Evolutionary conservation across 2,113 vertebrate species (phyloP).

Genomic region (Lophius piscatorius): DNA sequence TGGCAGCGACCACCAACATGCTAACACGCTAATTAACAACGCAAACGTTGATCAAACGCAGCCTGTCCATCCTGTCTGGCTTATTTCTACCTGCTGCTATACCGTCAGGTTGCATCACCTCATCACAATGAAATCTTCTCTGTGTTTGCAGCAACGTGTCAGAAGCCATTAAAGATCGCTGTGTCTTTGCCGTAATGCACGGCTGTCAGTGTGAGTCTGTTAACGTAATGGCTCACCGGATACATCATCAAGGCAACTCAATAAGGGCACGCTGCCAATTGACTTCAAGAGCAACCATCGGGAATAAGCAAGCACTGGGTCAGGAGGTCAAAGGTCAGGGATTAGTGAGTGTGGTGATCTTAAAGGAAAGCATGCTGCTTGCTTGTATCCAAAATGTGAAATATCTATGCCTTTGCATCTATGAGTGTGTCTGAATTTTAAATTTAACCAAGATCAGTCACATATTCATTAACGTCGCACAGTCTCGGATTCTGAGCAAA

Average conservation of each 20-base stretch:
- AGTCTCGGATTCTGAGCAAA: conserved; percentile 50
- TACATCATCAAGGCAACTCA: conserved; percentile 41
- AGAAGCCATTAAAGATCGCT: conserved; percentile 12
- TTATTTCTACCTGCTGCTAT: neutral
- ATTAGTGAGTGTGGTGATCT: conserved; percentile 12
- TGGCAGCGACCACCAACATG: neutral
- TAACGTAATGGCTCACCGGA: conserved; percentile 50
- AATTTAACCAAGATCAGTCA: conserved; percentile 60
- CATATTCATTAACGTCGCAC: conserved; percentile 63
- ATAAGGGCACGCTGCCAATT: conserved; percentile 43
- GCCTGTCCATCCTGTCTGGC: no score
- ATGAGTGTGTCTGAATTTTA: conserved; percentile 21
- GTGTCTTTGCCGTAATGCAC: conserved; percentile 19
- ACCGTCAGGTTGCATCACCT: neutral
- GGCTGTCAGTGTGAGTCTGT: conserved; percentile 32
- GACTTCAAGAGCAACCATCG: conserved; percentile 44
- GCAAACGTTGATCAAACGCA: no score
- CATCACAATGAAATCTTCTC: neutral
- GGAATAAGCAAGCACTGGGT: conserved; percentile 24
- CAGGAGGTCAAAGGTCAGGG: conserved; percentile 30
- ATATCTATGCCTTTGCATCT: neutral
- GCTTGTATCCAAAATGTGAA: neutral
- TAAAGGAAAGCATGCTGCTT: neutral
- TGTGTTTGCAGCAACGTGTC: conserved; percentile 20
- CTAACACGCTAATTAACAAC: neutral